Conservation (phyloP, 2,888 invertebrate genomes). For the Drosophila emarginata region DNA sequence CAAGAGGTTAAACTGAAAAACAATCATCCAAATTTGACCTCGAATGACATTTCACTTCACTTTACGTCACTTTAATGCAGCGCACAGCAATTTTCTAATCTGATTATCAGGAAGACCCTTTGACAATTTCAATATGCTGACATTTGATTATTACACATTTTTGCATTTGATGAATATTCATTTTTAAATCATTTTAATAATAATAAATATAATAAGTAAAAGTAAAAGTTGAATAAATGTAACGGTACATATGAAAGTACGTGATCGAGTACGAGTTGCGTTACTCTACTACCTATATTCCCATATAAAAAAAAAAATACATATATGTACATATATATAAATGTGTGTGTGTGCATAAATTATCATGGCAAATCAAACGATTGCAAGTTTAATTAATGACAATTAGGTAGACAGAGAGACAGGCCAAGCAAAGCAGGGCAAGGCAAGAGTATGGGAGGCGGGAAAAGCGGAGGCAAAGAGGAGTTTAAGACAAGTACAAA, state of each 20-base stretch:
- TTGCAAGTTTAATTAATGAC: conserved; percentile 71
- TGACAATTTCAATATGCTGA: too few relatives aligned
- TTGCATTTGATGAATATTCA: not conserved
- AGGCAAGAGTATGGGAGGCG: not conserved
- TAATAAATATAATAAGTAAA: not conserved
- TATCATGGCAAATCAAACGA: conserved; percentile 65
- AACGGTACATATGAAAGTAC: not conserved
- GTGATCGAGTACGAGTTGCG: not conserved
- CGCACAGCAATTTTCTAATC: too few relatives aligned
- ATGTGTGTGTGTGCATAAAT: conserved; percentile 52
- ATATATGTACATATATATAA: not conserved
- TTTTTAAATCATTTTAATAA: not conserved
- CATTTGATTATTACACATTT: not conserved
- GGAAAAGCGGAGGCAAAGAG: not conserved
- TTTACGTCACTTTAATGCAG: not conserved
- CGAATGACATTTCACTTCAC: not conserved
- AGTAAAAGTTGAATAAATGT: conserved; percentile 1
- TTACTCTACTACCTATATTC: not conserved
- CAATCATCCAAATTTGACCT: not conserved
- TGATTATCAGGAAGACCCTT: not conserved
- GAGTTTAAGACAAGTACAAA: conserved; percentile 40
- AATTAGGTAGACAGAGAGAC: conserved; percentile 41
- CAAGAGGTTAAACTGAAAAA: not conserved
- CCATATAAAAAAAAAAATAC: not conserved
- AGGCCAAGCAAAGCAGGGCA: too few relatives aligned